Evolutionary conservation across 2,888 invertebrate genomes (phyloP), one percentile per base, ranked within the genome.

Genomic region (Oxycera nigricornis): DNA sequence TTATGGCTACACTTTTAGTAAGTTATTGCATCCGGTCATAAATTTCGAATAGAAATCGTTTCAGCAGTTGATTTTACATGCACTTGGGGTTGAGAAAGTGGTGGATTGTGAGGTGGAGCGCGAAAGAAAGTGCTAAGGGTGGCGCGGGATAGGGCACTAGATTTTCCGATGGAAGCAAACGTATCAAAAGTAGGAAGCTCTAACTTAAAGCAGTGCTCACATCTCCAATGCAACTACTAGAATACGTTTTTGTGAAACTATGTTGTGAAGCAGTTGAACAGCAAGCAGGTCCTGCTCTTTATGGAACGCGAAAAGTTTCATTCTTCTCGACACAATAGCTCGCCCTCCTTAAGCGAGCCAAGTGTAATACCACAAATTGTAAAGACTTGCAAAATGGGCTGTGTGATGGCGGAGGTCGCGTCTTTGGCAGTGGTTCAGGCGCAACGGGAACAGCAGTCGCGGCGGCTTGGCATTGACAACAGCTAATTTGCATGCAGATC

Each of bases 1-100:
- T 65, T 65, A 65, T 65, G 65, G 65, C 65, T 65, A 65, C 65
- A 65, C 65, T 65, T 65, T 65, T 65, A 65, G 65, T 65, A 65
- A 65, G 65, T 65, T 65, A 65, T 65, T 65, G 65, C 65, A 65
- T 65, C 65, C 65, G 65, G 65, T 39, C 65, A 65, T 65, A 65
- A 65, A 65, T 65, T 65, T 65, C 65, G 24, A 65, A 65, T 41
- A 41, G 65, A 61, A 41, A 65, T 65, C 65, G 65, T 65, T 65
- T 65, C 65, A 65, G 65, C 65, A 41, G 65, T 65, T 65, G 65
- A 65, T 65, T 65, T 65, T 65, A 65, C 65, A 65, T 65, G 65
- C 65, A 65, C 65, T 41, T 65, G 65, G 65, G 65, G 65, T 65
- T 65, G 65, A 22, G 65, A 39, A 65, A 65, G 65, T 65, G 22